Evolutionary conservation across 2,888 invertebrate species (phyloP).

Genomic region (Apamea sordens): DNA sequence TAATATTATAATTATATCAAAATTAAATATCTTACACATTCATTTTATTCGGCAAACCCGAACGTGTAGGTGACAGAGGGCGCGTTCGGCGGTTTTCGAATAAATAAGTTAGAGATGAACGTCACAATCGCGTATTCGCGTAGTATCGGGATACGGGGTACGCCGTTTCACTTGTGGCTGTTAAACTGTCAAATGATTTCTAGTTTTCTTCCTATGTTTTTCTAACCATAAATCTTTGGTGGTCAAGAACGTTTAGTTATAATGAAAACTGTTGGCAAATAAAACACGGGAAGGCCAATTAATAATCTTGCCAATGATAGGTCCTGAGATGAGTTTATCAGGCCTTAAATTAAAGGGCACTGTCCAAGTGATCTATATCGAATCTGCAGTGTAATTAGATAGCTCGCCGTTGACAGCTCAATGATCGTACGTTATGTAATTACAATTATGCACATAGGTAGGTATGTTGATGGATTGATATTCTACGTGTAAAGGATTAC

Average conservation of each 20-base stretch:
- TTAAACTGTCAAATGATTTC: neutral
- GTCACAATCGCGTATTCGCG: neutral
- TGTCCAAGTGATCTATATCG: neutral
- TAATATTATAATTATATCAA: too few relatives aligned
- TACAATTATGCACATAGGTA: conserved; percentile 7
- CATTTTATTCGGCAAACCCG: neutral
- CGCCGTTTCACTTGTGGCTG: neutral
- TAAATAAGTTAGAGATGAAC: neutral
- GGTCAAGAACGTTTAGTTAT: neutral
- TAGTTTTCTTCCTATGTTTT: neutral
- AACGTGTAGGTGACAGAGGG: neutral
- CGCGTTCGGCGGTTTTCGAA: neutral
- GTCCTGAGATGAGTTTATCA: neutral
- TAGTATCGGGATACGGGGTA: neutral
- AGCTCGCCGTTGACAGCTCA: conserved; percentile 24
- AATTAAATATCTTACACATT: too few relatives aligned
- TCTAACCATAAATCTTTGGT: neutral
- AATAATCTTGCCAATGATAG: neutral
- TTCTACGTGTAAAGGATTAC: conserved; percentile 2
- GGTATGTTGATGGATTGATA: conserved; percentile 13
- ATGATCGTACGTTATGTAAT: conserved; percentile 28
- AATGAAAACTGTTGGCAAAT: neutral
- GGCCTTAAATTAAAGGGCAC: conserved; percentile 36
- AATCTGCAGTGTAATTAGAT: conserved; percentile 34
- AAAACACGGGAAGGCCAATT: neutral